A percentile compares a stretch with the other conserved stretches of the same genome.
Conservation (phyloP, 2,888 invertebrate species). For the Laothoe populi region DNA sequence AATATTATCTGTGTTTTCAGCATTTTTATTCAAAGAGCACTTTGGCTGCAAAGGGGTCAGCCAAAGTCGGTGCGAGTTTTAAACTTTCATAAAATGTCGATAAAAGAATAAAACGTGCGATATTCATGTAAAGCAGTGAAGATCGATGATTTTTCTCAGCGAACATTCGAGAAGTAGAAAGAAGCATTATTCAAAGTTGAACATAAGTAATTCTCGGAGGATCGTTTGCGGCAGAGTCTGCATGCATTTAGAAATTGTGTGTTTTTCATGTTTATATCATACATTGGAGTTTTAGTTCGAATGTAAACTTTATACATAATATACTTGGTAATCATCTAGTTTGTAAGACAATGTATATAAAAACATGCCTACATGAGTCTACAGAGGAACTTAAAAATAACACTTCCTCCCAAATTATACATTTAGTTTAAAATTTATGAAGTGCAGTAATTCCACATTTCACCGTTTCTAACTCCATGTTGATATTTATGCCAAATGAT, state of each 20-base stretch:
- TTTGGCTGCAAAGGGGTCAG: constrained; percentile 12
- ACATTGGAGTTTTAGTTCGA: not conserved
- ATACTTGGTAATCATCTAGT: too few relatives aligned
- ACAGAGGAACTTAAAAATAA: too few relatives aligned
- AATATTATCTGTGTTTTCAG: not conserved
- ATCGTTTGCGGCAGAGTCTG: not conserved
- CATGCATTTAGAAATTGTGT: constrained; percentile 3
- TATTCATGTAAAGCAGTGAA: constrained; percentile 43
- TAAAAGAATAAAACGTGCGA: constrained; percentile 37
- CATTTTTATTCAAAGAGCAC: not conserved
- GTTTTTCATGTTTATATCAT: not conserved
- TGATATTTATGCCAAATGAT: too few relatives aligned
- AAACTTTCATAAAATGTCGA: constrained; percentile 34
- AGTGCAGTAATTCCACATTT: too few relatives aligned
- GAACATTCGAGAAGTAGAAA: constrained; percentile 33
- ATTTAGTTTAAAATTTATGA: too few relatives aligned
- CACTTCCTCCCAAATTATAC: too few relatives aligned
- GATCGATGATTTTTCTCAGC: constrained; percentile 36
- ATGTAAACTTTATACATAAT: not conserved
- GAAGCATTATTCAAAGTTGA: constrained; percentile 42
- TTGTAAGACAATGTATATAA: too few relatives aligned
- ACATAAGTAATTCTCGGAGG: constrained; percentile 33
- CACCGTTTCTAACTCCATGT: too few relatives aligned
- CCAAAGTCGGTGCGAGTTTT: constrained; percentile 32
- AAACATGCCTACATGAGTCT: too few relatives aligned